Evolutionary conservation across 2,888 invertebrate genomes (phyloP), one percentile per base, ranked within the genome.

Genomic region (Nineta flava): DNA sequence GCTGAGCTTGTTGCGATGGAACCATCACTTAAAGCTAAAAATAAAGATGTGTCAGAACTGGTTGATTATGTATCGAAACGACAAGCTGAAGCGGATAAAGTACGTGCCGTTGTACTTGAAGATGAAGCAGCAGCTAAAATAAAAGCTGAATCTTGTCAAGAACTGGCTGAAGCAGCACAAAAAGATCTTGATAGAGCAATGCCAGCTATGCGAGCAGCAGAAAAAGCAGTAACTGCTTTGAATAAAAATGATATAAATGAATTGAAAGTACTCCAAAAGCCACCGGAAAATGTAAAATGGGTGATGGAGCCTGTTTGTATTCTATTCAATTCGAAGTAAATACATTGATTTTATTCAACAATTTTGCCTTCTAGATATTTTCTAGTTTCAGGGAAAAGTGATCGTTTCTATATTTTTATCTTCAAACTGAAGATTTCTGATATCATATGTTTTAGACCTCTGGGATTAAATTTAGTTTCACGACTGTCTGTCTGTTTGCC

Each of bases 281-380:
- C 93, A 0, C 93, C 94, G 0, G 76, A 79, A 15, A 68, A 93
- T 9, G 92, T 94, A 6, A 79, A 81, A 53, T 87, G 87, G 57
- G 92, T 92, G 3, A 88, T 94, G 90, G 93, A 94, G 65, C 83
- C 92, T 9, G 85, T 94, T 9, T 90, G 90, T 65, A 76, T 92
- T 53, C 71, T 94, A 0, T 66, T 93, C 9, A 83, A 82, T 3
- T 75, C 78, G 51, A 92, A 92, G 90, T 88, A 65, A 68, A 75
- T 68, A 40, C 45, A 31, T 9, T 5, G 31, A 34, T 21, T 12
- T 32, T 48, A 34, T 40, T 52, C 32, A 44, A 32, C 43, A 48
- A 34, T 38, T 19, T 47, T 34, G 9, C 38, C n/a, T 46, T 48
- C n/a, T n/a, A n/a, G n/a, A n/a, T n/a, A n/a, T n/a, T n/a, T n/a